Evolutionary conservation across 2,113 vertebrate species (phyloP), one percentile per base, ranked within the genome.

Genomic region (Colistium nudipinnis): DNA sequence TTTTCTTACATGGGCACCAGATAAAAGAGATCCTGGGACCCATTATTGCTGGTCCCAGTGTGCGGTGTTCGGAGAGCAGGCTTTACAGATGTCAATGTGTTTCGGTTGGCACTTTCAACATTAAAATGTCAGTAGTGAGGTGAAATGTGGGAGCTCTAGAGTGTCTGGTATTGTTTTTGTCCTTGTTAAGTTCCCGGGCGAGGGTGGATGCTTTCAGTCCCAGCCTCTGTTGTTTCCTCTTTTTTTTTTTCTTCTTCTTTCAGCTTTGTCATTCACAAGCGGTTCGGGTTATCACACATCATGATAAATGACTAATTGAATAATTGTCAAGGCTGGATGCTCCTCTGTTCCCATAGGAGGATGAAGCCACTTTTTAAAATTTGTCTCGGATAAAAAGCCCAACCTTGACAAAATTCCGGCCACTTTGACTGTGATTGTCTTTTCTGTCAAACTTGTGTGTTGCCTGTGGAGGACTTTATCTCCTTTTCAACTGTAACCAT

Each of bases 351-450:
- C 14, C 38, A n/a, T 17, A 3, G 30, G 35, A 20, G 1, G 12
- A 35, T 19, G 11, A 62, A 22, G 31, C 3, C 52, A 20, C 47
- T 51, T 49, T 14, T 66, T 57, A 31, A 13, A n/a, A 9, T 12
- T 47, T 51, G n/a, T 43, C 41, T 19, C 48, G 12, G 59, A 22
- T 70, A 39, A 47, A 74, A 64, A 53, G 35, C 30, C 27, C 52
- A 55, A 65, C 60, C 27, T 28, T 1, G 8, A 54, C 1, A 20
- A 44, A 24, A 78, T 54, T 81, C 38, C 62, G 64, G 71, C 74
- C 61, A 59, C 69, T 82, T 48, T 81, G 66, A 55, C 70, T 82
- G 63, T 82, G 87, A 90, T 87, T 89, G 89, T 90, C 89, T 67
- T 67, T 67, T 73, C 44, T 75, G 59, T 77, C 35, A 71, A 70